A percentile compares a stretch with the other conserved stretches of the same genome.
Conservation (phyloP, 2,888 invertebrate genomes). For the Brachyptera putata region DNA sequence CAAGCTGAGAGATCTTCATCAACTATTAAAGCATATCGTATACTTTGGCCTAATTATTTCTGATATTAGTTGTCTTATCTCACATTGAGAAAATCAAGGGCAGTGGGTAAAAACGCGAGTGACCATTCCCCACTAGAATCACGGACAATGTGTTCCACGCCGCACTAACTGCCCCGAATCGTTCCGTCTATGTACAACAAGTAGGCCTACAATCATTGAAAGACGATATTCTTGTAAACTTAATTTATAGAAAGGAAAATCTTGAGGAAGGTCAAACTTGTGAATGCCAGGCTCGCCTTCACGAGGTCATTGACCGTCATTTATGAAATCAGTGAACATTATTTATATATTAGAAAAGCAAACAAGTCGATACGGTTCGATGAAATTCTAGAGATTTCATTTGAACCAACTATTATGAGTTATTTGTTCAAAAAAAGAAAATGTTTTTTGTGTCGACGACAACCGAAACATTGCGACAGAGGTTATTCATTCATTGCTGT, state of each 20-base stretch:
- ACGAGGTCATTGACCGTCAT: conserved; percentile 7
- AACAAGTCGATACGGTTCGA: background rate
- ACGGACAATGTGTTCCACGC: no score
- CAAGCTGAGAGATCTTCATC: no score
- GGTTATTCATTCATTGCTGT: conserved; percentile 10
- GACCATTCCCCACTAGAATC: no score
- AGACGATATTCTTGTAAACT: background rate
- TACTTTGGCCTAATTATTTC: background rate
- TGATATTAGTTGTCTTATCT: no score
- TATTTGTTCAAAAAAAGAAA: background rate
- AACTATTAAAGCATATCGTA: background rate
- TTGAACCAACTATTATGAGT: background rate
- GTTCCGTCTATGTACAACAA: no score
- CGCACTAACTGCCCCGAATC: no score
- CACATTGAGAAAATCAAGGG: background rate
- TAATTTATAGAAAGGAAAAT: background rate
- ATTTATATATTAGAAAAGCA: background rate
- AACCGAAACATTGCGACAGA: conserved; percentile 1
- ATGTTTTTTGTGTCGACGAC: background rate
- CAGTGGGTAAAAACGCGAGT: background rate
- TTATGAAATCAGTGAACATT: background rate
- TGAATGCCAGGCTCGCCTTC: background rate
- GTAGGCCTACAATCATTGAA: background rate
- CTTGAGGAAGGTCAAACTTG: conserved; percentile 15
- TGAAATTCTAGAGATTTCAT: background rate